A percentile compares a stretch with the other conserved stretches of the same genome.
phyloP scores from a whole-genome alignment of 1,140 invertebrate species.

The Oscheius sp. region DNA sequence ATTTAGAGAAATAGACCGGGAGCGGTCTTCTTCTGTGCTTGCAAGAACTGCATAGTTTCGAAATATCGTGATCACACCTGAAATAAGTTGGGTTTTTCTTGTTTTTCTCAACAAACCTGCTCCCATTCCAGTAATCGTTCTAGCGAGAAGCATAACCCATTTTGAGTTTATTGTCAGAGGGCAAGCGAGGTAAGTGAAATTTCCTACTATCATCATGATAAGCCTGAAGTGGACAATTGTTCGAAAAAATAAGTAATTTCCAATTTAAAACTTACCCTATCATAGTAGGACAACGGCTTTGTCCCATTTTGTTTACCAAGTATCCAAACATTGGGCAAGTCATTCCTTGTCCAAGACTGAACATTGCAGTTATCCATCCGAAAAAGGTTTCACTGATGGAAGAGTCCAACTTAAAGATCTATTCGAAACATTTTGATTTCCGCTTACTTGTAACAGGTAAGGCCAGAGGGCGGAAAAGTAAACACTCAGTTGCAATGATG shows the following conservation, averaged over 20 bases:
- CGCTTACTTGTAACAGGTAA: slow-evolving; percentile 21
- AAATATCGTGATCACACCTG: slow-evolving; percentile 24
- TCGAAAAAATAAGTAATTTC: no score
- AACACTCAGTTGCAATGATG: slow-evolving; percentile 26
- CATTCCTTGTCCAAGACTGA: slow-evolving; percentile 29
- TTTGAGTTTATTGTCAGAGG: not conserved
- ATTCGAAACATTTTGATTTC: not conserved
- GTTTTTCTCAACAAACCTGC: slow-evolving; percentile 7
- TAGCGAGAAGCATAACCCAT: slow-evolving; percentile 13
- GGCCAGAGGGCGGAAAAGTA: slow-evolving; percentile 30
- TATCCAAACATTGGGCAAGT: slow-evolving; percentile 15
- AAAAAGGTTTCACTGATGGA: slow-evolving; percentile 27
- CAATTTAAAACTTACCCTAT: not conserved
- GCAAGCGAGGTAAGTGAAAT: slow-evolving; percentile 5
- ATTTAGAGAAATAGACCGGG: slow-evolving; percentile 23
- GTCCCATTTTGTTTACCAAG: slow-evolving; percentile 8
- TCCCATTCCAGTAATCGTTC: slow-evolving; percentile 19
- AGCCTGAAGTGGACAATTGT: slow-evolving; percentile 4
- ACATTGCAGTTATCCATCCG: slow-evolving; percentile 27
- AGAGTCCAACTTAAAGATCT: not conserved
- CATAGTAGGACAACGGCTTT: not conserved
- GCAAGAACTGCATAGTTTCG: slow-evolving; percentile 22
- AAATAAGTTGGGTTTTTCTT: not conserved
- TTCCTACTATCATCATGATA: slow-evolving; percentile 15
- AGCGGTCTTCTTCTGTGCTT: slow-evolving; percentile 2